Evolutionary conservation across 2,888 invertebrate species (phyloP), one percentile per base, ranked within the genome.

Genomic region (Diabrotica balteata): DNA sequence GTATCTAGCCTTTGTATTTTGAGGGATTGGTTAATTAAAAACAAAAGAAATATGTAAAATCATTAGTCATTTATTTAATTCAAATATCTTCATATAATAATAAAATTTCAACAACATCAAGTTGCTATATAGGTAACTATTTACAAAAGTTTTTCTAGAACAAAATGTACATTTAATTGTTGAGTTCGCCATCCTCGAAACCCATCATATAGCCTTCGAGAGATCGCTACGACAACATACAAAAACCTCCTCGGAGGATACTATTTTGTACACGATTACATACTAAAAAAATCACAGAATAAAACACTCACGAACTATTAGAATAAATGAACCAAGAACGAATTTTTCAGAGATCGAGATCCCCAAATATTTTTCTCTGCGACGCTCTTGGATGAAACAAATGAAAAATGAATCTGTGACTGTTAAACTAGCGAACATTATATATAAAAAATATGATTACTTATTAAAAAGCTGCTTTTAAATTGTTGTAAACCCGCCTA

Each of bases 211-310:
- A 71, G 63, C 63, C 63, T 64, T 59, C 22, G 59, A 72, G 72
- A 65, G 65, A 70, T 72, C 63, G 75, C 70, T 75, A 72, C 59
- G 67, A 69, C 66, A 71, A 76, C 73, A 44, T 58, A 71, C 72
- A 64, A 62, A 55, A 68, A 69, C 68, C 72, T 66, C 65, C 65
- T 59, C 66, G 60, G 76, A 75, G 71, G 73, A 71, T 77, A 75
- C 68, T 74, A 72, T 73, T 73, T 76, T 80, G 78, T 80, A 78
- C 77, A 78, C 55, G 71, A 76, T 76, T 80, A 80, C 70, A 78
- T 71, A 75, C 80, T 80, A 81, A 81, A 81, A 81, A 81, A 81
- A 82, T 82, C 82, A 82, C 82, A 83, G 82, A 81, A 81, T 82
- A 73, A 79, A 57, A 81, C 81, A 81, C 80, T 82, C 81, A 82